These are phyloP conservation scores for Acomys russatus DNA, from an alignment of 2,797 vertebrate species.

Conservation along the genomic window DNA sequence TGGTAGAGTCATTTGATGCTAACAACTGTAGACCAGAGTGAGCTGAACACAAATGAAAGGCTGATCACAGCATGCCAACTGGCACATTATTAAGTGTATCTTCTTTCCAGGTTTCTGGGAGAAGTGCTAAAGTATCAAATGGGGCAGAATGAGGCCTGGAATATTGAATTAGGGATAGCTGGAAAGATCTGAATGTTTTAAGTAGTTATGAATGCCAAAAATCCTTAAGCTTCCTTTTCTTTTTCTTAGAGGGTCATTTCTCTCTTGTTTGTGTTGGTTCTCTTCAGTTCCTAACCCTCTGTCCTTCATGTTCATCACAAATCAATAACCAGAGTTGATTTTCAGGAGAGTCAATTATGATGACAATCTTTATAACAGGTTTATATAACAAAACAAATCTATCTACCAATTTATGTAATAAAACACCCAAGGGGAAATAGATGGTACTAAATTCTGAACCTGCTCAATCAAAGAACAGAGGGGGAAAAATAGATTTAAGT, in stretches of 20 bases:
- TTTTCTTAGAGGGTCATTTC: not conserved
- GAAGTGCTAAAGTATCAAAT: conserved; percentile 26
- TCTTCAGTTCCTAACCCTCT: not conserved
- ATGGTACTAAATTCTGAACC: not conserved
- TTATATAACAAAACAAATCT: conserved; percentile 48
- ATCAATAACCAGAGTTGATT: conserved; percentile 22
- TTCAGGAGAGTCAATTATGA: conserved; percentile 41
- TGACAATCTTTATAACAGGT: not conserved
- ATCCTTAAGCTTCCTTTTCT: not conserved
- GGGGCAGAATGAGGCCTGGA: not conserved
- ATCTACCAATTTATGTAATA: conserved; percentile 28
- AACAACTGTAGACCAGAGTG: not conserved
- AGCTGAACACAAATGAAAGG: not conserved
- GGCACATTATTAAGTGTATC: not conserved
- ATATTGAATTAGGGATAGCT: conserved; percentile 13
- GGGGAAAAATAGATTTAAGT: not conserved
- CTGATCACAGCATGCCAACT: not conserved
- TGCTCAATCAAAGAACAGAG: conserved; percentile 10
- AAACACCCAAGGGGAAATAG: not conserved
- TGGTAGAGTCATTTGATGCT: not conserved
- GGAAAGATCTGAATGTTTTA: conserved; percentile 4
- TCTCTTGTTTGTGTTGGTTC: not conserved
- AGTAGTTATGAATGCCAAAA: not conserved
- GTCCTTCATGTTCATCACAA: conserved; percentile 10
- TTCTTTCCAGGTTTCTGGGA: not conserved